Percentiles rank a stretch among this genome's conserved stretches.
Evolutionary conservation across 2,888 invertebrate species (phyloP).

Genomic region (Eugnorisma glareosa): DNA sequence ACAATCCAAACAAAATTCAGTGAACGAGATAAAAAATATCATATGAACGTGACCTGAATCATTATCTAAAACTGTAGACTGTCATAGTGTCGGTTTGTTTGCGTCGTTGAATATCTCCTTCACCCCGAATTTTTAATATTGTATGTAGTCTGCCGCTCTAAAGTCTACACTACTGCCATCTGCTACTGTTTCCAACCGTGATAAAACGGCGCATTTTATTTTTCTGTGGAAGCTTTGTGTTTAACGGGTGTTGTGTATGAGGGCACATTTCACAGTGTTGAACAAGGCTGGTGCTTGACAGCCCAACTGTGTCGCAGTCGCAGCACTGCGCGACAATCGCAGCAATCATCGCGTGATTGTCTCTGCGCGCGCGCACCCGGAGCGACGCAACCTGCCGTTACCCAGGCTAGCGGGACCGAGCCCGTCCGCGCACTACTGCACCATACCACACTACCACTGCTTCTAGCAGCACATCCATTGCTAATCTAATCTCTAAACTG

Average conservation of each 20-base stretch:
- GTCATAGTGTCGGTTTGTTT: not conserved
- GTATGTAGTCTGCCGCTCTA: not conserved
- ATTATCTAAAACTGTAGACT: not conserved
- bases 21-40: not conserved
- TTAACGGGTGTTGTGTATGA: constrained; percentile 27
- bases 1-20: constrained; percentile 1
- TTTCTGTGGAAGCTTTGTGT: constrained; percentile 8
- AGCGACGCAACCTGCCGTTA: constrained; percentile 54
- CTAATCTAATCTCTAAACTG: not conserved
- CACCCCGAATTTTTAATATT: not conserved
- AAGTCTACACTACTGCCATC: not conserved
- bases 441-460: not conserved
- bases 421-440: constrained; percentile 30
- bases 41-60: not conserved
- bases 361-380: constrained; percentile 50
- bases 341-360: constrained; percentile 46
- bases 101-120: not conserved
- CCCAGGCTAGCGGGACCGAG: constrained; percentile 45
- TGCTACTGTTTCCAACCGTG: not conserved
- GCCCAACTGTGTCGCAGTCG: constrained; percentile 47
- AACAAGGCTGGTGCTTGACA: constrained; percentile 33
- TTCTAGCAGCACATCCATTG: constrained; percentile 15
- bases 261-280: constrained; percentile 35
- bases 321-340: constrained; percentile 53
- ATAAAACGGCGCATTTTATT: not conserved